These are phyloP conservation scores for Tortrix viridana DNA, from an alignment of 2,888 invertebrate species.

Conservation along the genomic window DNA sequence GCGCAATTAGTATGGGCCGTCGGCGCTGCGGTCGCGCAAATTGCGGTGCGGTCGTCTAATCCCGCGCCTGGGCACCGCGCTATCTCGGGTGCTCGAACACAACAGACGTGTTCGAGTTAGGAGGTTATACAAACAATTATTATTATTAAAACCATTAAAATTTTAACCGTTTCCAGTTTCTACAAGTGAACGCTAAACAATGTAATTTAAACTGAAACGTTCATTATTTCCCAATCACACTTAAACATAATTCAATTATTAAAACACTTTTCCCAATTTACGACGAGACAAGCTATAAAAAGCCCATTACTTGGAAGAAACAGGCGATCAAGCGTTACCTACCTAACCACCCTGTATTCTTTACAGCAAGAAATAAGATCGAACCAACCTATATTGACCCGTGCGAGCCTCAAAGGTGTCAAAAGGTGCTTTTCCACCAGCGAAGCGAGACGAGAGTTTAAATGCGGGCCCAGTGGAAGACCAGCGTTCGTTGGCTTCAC, in stretches of 20 bases:
- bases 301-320: constrained; percentile 30
- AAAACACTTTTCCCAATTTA: constrained; percentile 29
- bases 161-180: not conserved
- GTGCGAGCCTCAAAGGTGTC: too few relatives aligned
- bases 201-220: constrained; percentile 3
- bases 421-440: too few relatives aligned
- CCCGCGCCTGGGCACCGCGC: constrained; percentile 5
- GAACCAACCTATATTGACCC: too few relatives aligned
- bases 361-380: too few relatives aligned
- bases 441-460: too few relatives aligned
- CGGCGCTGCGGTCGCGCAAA: constrained; percentile 24
- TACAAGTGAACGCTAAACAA: not conserved
- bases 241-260: constrained; percentile 30
- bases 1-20: constrained; percentile 18
- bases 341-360: too few relatives aligned
- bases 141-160: too few relatives aligned
- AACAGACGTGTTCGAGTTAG: too few relatives aligned
- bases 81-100: not conserved
- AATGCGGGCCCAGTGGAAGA: too few relatives aligned
- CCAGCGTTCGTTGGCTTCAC: too few relatives aligned
- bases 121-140: too few relatives aligned
- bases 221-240: constrained; percentile 20
- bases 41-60: constrained; percentile 27
- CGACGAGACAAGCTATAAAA: constrained; percentile 32
- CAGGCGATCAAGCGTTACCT: constrained; percentile 24